These are phyloP conservation scores for Hipposideros armiger DNA, from an alignment of 2,113 vertebrate genomes.

Conservation along the genomic window DNA sequence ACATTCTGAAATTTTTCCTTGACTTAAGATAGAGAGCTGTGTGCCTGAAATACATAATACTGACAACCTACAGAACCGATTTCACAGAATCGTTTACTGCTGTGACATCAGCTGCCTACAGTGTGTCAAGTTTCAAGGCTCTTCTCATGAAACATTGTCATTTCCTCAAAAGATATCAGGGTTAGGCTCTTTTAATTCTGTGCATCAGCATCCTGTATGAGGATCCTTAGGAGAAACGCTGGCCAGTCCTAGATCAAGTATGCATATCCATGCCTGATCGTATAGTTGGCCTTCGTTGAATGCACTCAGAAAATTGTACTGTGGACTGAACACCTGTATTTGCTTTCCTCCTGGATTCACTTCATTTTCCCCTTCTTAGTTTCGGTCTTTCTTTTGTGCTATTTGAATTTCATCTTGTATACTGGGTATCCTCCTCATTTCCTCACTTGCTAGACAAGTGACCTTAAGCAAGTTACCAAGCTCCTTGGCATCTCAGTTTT, in stretches of 20 bases:
- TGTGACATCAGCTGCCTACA: neutral
- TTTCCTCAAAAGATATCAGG: neutral
- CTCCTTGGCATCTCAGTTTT: neutral
- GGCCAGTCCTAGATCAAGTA: neutral
- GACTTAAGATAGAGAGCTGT: neutral
- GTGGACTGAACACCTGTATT: fast-evolving
- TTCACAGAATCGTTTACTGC: neutral
- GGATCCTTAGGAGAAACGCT: neutral
- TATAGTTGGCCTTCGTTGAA: neutral
- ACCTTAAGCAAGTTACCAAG: neutral
- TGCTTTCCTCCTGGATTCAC: neutral
- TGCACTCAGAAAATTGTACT: neutral
- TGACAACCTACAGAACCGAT: neutral
- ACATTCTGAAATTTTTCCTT: conserved; percentile 1
- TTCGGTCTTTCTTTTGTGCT: neutral
- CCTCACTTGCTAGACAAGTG: neutral
- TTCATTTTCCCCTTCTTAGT: neutral
- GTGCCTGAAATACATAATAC: neutral
- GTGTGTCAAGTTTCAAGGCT: neutral
- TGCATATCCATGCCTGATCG: neutral
- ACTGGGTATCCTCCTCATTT: neutral
- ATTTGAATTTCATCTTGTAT: neutral
- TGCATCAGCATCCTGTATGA: neutral
- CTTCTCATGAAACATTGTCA: neutral
- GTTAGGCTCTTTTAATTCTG: neutral